Evolutionary conservation across 1,140 invertebrate species (phyloP), one percentile per base, ranked within the genome.

Genomic region (Leptinotarsa undecemlineata): DNA sequence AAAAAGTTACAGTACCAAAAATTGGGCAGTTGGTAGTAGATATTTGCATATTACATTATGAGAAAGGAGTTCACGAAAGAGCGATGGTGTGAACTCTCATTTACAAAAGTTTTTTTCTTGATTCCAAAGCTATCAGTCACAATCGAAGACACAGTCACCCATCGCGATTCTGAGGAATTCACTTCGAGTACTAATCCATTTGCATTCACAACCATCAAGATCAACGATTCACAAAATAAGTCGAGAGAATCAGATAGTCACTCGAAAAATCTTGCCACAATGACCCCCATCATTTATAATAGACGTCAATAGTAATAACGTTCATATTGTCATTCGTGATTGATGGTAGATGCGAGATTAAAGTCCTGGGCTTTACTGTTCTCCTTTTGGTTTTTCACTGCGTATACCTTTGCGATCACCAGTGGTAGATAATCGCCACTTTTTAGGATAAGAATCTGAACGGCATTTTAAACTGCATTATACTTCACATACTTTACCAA

Each of bases 281-380:
- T 57, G 48, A 23, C 47, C 47, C 20, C 23, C 68, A 70, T 70
- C 68, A 70, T 70, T 70, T 57, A 70, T 70, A 70, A 70, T 70
- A 51, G 51, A 57, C 19, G 68, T 70, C 68, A 70, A 70, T 70
- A 57, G 51, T 70, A 70, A 70, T 70, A 70, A 60, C 48, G 48
- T 48, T 70, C 68, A 70, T 48, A 70, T 70, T 70, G 68, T 70
- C 68, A 70, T 19, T 60, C 26, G 33, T 70, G 68, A 70, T 70
- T 70, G 68, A 70, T 70, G 68, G 26, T 17, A 68, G 26, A 68
- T 68, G 8, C 47, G 8, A 68, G 67, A 68, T 68, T 68, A 47
- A 47, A 68, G 11, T n/a, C 42, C 17, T 48, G 67, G 17, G 42
- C 67, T 47, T 68, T 68, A 68, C 67, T 33, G 67, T 64, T 64